A percentile compares a stretch with the other conserved stretches of the same genome.
Evolutionary conservation across 2,797 vertebrate species (phyloP).

Genomic region (Ctenochaetus hawaiiensis): DNA sequence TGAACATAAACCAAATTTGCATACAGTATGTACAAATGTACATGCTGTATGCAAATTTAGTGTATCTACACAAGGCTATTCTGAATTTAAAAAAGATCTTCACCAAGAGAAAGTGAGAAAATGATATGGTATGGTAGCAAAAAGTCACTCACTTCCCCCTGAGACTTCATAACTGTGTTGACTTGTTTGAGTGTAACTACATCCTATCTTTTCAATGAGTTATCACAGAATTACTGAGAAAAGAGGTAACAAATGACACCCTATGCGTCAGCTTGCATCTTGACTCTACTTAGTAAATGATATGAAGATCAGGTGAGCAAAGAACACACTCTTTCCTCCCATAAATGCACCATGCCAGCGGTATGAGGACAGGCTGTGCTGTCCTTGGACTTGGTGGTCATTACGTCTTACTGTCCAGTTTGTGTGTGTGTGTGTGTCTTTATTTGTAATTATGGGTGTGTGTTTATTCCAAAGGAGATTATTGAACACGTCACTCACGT

Average conservation of each 20-base stretch:
- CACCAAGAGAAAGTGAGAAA: background rate
- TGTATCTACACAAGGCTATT: background rate
- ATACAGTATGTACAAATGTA: too few species aligned
- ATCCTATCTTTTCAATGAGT: conserved; percentile 12
- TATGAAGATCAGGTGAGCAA: conserved; percentile 22
- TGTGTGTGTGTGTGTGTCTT: conserved; percentile 19
- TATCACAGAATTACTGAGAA: conserved; percentile 9
- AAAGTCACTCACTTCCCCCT: conserved; percentile 2
- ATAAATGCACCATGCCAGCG: conserved; percentile 23
- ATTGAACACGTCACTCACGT: conserved; percentile 53
- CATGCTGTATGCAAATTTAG: background rate
- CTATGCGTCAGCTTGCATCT: conserved; percentile 21
- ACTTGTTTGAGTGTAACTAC: conserved; percentile 11
- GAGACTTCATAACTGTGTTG: conserved; percentile 7
- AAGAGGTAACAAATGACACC: conserved; percentile 19
- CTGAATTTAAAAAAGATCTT: background rate
- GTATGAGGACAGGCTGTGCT: conserved; percentile 39
- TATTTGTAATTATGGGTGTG: background rate
- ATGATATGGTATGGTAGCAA: background rate
- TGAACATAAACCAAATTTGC: too few species aligned
- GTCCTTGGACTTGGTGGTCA: conserved; percentile 39
- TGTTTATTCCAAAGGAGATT: conserved; percentile 56
- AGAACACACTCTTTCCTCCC: conserved; percentile 8
- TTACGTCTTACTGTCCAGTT: conserved; percentile 16
- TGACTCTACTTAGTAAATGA: conserved; percentile 23